Evolutionary conservation across 2,888 invertebrate genomes (phyloP), one percentile per base, ranked within the genome.

Genomic region (Trisateles emortualis): DNA sequence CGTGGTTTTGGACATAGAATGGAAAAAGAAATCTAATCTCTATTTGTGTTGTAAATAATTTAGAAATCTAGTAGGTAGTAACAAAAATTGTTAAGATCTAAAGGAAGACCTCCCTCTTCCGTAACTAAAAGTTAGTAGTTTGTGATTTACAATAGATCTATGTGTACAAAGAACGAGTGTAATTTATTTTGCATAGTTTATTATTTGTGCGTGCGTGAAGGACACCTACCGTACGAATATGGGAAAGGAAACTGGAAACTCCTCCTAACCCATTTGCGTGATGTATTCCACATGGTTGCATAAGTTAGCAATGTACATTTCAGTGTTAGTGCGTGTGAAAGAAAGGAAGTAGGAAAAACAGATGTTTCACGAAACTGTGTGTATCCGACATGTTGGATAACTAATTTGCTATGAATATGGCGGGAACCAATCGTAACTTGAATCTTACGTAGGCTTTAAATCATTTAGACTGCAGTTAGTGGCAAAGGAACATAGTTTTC

Each of bases 281-380:
- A 64, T 61, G 61, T 74, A 80, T 81, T 77, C n/a, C 73, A 76
- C 78, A 72, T 74, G 67, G 71, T 86, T 87, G 74, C 80, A 72
- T 81, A 85, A 84, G 73, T 19, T 39, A 14, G 66, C 49, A 11
- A 11, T 40, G 47, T 64, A 59, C 26, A 26, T 63, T 66, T 68
- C 70, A 68, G 60, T 64, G 59, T 43, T 52, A 57, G 51, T 72
- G 74, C 74, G 78, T 73, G 76, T 79, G 85, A 84, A 80, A 84
- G 67, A 78, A 66, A 81, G 88, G 90, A 90, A 90, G 68, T 65
- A 81, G 85, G 88, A 83, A 88, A 48, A 64, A 54, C 48, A 53
- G 41, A 58, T 58, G 50, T 46, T 65, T 59, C 42, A 56, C 43
- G 57, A 43, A 47, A 41, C 33, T 6, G 17, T 13, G 47, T 11